A percentile compares a stretch with the other conserved stretches of the same genome.
These are phyloP conservation scores for Leptopilina clavipes DNA, from an alignment of 1,140 invertebrate species.

Conservation along the genomic window DNA sequence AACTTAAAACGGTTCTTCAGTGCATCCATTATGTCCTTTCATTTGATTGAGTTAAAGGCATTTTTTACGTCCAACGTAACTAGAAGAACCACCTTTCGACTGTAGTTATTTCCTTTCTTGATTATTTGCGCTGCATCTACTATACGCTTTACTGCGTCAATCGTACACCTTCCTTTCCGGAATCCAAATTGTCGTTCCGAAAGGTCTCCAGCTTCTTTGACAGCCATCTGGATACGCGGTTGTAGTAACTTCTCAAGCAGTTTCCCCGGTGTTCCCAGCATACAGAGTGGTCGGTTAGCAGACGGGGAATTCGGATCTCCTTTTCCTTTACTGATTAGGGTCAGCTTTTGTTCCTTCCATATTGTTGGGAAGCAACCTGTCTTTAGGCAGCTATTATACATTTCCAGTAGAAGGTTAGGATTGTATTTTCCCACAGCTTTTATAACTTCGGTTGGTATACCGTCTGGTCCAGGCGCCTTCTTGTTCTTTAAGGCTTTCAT, in stretches of 20 bases:
- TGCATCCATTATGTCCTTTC: not conserved
- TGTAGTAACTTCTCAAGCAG: not conserved
- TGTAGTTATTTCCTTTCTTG: too few relatives aligned
- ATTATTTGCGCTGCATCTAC: too few relatives aligned
- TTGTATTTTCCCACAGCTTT: not conserved
- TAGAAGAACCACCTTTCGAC: too few relatives aligned
- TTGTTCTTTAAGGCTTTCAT: not conserved
- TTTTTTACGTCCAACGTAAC: too few relatives aligned
- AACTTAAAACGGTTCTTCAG: not conserved
- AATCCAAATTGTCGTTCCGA: too few relatives aligned
- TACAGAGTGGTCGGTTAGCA: not conserved
- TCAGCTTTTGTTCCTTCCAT: conserved; percentile 32
- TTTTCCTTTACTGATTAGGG: conserved; percentile 17
- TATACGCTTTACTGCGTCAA: too few relatives aligned
- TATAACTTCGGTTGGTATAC: not conserved
- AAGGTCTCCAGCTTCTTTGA: too few relatives aligned
- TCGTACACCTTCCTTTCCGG: too few relatives aligned
- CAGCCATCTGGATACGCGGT: too few relatives aligned
- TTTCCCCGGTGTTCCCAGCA: conserved; percentile 24
- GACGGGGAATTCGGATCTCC: not conserved
- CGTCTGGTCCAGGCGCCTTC: not conserved
- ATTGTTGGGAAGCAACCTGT: conserved; percentile 33
- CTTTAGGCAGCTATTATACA: conserved; percentile 46
- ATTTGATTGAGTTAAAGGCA: too few relatives aligned
- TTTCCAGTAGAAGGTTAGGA: conserved; percentile 38